A percentile compares a stretch with the other conserved stretches of the same genome.
Evolutionary conservation across 2,888 invertebrate species (phyloP).

Genomic region (Drosophila buzzatii): DNA sequence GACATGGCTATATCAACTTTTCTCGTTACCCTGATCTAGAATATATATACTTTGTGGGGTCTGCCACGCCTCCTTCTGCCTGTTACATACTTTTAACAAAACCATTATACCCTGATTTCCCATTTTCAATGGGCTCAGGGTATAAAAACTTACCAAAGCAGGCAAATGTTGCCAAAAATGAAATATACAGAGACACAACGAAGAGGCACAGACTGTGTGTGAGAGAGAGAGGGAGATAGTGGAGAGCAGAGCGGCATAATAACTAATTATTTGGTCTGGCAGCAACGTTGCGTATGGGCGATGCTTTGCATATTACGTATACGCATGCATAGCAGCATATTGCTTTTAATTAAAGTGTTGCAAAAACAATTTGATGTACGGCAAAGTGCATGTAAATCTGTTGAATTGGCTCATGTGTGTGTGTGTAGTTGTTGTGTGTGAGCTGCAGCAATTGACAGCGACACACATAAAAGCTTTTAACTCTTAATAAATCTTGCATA

Average conservation of each 20-base stretch:
- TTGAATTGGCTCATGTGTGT: not conserved
- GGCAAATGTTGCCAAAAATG: conserved; percentile 1
- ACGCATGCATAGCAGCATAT: conserved; percentile 16
- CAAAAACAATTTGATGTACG: conserved; percentile 44
- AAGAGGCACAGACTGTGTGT: not conserved
- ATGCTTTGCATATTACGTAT: conserved; percentile 26
- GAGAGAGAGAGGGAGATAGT: not conserved
- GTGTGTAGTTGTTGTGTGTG: conserved; percentile 10
- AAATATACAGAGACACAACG: not conserved
- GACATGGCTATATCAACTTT: no score
- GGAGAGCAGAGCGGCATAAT: not conserved
- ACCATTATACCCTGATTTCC: no score
- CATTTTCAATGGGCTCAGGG: no score
- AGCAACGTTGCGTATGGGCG: conserved; percentile 43
- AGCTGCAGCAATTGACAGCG: conserved; percentile 70
- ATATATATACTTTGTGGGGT: no score
- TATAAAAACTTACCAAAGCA: not conserved
- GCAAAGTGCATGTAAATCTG: conserved; percentile 28
- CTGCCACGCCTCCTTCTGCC: no score
- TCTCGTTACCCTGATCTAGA: no score
- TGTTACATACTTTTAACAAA: no score
- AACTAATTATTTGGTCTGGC: conserved; percentile 38
- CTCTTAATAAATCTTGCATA: conserved; percentile 81
- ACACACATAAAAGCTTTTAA: conserved; percentile 80
- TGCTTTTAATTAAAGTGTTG: conserved; percentile 64